These are phyloP conservation scores for Luffia ferchaultella DNA, from an alignment of 2,888 invertebrate genomes.

Conservation along the genomic window DNA sequence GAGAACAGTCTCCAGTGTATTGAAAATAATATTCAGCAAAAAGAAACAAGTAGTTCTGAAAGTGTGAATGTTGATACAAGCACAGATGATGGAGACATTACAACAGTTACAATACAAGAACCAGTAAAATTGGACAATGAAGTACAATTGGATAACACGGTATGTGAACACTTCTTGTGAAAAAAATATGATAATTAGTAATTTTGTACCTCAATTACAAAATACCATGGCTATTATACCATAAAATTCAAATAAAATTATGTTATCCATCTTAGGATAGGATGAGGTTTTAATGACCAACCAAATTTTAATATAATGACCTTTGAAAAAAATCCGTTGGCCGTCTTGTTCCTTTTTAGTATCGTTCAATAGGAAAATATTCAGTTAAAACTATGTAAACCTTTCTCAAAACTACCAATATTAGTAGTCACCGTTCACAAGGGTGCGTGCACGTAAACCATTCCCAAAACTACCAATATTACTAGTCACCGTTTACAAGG, in stretches of 20 bases:
- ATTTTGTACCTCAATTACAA: background rate
- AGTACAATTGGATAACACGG: slow-evolving; percentile 35
- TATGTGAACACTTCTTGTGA: slow-evolving; percentile 22
- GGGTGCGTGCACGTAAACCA: too few species aligned
- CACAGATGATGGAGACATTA: slow-evolving; percentile 16
- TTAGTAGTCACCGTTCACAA: too few species aligned
- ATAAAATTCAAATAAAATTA: background rate
- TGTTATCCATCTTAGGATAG: too few species aligned
- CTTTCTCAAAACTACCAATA: background rate
- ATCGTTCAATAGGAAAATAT: background rate
- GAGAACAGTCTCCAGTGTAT: slow-evolving; percentile 28
- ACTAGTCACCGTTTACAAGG: too few species aligned
- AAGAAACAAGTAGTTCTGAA: background rate
- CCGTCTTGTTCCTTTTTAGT: background rate
- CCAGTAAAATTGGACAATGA: slow-evolving; percentile 46
- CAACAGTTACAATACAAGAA: slow-evolving; percentile 15
- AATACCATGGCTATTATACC: background rate
- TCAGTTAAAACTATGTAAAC: background rate
- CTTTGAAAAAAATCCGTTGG: background rate
- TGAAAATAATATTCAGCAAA: slow-evolving; percentile 16
- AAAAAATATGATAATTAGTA: background rate
- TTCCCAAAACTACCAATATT: too few species aligned
- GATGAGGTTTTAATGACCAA: too few species aligned
- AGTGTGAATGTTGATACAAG: slow-evolving; percentile 14
- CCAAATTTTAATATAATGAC: background rate